Evolutionary conservation across 2,888 invertebrate genomes (phyloP), one percentile per base, ranked within the genome.

Genomic region (Hypercompe scribonia): DNA sequence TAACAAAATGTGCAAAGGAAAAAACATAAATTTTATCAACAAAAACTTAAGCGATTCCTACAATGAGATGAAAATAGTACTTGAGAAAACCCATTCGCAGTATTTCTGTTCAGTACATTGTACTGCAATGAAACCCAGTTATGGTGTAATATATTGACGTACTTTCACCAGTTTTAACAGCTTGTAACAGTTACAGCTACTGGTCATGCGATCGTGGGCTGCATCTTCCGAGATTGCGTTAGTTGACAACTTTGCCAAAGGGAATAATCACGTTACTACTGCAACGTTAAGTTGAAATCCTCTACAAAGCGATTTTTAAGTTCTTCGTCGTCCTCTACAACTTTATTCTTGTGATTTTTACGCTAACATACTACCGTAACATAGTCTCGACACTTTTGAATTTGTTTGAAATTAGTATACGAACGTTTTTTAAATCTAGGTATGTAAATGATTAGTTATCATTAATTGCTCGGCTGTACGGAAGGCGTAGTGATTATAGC

Each of bases 101-200:
- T 64, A 15, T n/a, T 33, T 64, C 34, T 46, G 34, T 65, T 13
- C 50, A 13, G 33, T 36, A 54, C n/a, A 54, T 36, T 36, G 50
- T 65, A 15, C 36, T 39, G 28, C n/a, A 65, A 24, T 36, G 31
- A 24, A 71, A 61, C 61, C 58, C 36, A 50, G 65, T 81, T 79
- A 72, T 42, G 39, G 39, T 15, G 39, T 42, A 77, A 79, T 83
- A 83, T 69, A 79, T 78, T 78, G 79, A 75, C 72, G 75, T 76
- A 82, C 75, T 76, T 68, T 65, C 81, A 64, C 73, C 70, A 79
- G 82, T 81, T 72, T 76, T 81, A 83, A 50, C 76, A 81, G 71
- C 74, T 74, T 46, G 72, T 64, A 67, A 81, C 81, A 82, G 84
- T 82, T 79, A 82, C 82, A 82, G 82, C 82, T 82, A 74, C 84